Evolutionary conservation across 2,888 invertebrate genomes (phyloP).

Genomic region (Coenonympha glycerion): DNA sequence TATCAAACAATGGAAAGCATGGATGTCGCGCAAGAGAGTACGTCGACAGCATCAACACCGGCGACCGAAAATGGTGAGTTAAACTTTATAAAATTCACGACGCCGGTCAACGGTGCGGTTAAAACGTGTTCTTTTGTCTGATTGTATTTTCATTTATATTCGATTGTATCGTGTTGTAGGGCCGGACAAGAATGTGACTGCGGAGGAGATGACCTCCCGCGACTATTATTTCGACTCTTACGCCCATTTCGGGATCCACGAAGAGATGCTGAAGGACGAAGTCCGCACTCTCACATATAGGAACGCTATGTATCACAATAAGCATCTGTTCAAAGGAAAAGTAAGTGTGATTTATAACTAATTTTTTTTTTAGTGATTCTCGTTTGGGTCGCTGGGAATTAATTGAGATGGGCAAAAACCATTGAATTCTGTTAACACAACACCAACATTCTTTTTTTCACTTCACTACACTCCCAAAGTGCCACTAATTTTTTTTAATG

Average conservation of each 20-base stretch:
- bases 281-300: constrained; percentile 98
- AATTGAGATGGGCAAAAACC: too few relatives aligned
- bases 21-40: constrained; percentile 68
- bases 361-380: not conserved
- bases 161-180: constrained; percentile 40
- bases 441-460: too few relatives aligned
- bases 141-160: constrained; percentile 29
- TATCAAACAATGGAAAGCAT: constrained; percentile 66
- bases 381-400: too few relatives aligned
- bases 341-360: constrained; percentile 44
- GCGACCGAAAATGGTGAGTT: constrained; percentile 66
- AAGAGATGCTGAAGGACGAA: constrained; percentile 99
- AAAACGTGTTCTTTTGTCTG: constrained; percentile 60
- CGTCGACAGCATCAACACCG: constrained; percentile 61
- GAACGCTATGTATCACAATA: constrained; percentile 99
- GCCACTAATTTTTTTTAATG: too few relatives aligned
- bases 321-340: constrained; percentile 95
- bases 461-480: too few relatives aligned
- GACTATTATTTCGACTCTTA: constrained; percentile 99
- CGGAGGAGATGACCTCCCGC: constrained; percentile 98
- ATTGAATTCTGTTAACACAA: too few relatives aligned
- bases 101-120: constrained; percentile 40
- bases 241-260: constrained; percentile 99
- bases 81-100: constrained; percentile 25
- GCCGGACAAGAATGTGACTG: constrained; percentile 77